Percentiles rank a stretch among this genome's conserved stretches.
Conservation (phyloP, 1,140 invertebrate genomes). For the Druon quercuslanigerum region DNA sequence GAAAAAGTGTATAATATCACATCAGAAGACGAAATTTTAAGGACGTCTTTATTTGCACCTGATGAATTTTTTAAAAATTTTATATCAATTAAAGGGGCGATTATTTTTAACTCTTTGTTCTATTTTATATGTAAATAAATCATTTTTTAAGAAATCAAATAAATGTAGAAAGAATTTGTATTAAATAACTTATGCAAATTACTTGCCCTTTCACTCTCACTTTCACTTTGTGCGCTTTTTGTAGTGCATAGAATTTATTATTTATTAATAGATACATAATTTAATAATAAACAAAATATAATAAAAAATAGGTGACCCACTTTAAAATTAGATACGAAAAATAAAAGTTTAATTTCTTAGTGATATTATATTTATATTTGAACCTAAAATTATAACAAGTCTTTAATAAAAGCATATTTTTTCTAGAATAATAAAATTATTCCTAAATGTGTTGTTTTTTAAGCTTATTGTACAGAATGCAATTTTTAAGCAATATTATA, state of each 20-base stretch:
- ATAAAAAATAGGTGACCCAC: no score
- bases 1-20: neutral
- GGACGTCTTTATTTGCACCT: neutral
- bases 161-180: no score
- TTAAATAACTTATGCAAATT: neutral
- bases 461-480: conserved; percentile 8
- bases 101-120: neutral
- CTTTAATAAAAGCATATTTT: neutral
- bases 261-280: neutral
- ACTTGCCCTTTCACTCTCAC: neutral
- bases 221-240: neutral
- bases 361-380: no score
- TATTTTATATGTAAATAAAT: neutral
- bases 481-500: conserved; percentile 7
- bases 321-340: no score
- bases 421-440: neutral
- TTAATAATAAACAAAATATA: neutral
- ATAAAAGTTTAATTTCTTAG: no score
- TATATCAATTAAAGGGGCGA: neutral
- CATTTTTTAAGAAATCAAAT: no score
- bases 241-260: neutral
- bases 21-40: neutral
- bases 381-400: neutral
- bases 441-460: neutral
- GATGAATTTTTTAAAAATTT: neutral